phyloP scores from a whole-genome alignment of 2,113 vertebrate species.

The Tragelaphus strepsiceros region DNA sequence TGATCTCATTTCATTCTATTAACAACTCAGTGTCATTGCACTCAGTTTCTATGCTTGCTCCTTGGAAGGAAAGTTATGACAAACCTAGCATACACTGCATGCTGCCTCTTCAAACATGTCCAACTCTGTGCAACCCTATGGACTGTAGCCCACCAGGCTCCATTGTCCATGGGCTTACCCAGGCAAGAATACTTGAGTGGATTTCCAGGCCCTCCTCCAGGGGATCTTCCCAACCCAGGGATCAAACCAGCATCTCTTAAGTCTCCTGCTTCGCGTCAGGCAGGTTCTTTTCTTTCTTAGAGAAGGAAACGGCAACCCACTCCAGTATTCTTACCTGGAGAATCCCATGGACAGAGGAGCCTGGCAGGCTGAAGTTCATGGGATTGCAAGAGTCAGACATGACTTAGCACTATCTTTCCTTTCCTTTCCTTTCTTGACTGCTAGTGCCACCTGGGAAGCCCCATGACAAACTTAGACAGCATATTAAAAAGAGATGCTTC shows the following conservation, averaged over 20 bases:
- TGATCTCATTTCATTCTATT: neutral
- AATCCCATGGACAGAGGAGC: neutral
- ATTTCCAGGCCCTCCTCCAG: neutral
- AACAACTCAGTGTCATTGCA: neutral
- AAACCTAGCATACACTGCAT: neutral
- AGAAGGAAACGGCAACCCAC: neutral
- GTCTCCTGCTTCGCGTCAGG: neutral
- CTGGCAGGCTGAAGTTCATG: neutral
- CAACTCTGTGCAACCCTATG: neutral
- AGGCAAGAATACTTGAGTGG: neutral
- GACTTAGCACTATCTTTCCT: neutral
- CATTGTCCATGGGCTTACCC: neutral
- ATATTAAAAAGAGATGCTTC: neutral
- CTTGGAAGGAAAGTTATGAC: neutral
- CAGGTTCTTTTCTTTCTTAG: neutral
- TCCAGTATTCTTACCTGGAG: neutral
- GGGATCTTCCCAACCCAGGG: neutral
- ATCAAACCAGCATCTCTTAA: neutral
- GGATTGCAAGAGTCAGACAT: neutral
- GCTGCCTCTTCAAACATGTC: neutral
- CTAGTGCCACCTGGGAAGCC: neutral
- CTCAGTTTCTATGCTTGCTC: neutral
- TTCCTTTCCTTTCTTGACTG: neutral
- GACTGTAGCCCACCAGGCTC: neutral
- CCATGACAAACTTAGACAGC: neutral